A percentile compares a stretch with the other conserved stretches of the same genome.
These are phyloP conservation scores for Melozone crissalis DNA, from an alignment of 2,113 vertebrate species.

Conservation along the genomic window DNA sequence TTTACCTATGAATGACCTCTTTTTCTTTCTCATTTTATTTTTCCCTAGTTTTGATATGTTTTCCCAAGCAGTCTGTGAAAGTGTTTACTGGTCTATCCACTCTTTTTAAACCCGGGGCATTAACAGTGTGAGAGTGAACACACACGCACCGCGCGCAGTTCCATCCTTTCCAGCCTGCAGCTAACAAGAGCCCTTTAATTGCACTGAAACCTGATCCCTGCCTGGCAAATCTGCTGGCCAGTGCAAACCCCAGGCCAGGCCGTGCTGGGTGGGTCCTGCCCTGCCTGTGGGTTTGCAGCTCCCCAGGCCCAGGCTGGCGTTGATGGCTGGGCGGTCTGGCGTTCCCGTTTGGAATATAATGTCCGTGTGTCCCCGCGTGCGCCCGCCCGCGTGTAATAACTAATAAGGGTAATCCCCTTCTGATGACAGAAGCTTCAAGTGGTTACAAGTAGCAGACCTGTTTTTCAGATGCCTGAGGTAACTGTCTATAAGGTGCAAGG, in stretches of 20 bases:
- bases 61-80: neutral
- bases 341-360: constrained; percentile 37
- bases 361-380: neutral
- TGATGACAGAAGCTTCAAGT: constrained; percentile 73
- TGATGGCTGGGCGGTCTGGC: constrained; percentile 23
- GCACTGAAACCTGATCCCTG: neutral
- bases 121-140: neutral
- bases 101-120: neutral
- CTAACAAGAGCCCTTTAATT: neutral
- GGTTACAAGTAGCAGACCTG: constrained; percentile 62
- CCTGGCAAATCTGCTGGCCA: neutral
- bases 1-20: constrained; percentile 30
- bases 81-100: neutral
- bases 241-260: neutral
- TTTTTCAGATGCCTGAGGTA: constrained; percentile 31
- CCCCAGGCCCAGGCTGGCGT: neutral
- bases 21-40: constrained; percentile 10
- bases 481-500: constrained; percentile 30
- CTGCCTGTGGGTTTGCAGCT: neutral
- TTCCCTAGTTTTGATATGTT: neutral
- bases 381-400: neutral
- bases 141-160: neutral
- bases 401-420: constrained; percentile 51
- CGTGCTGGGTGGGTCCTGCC: neutral
- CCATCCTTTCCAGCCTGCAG: neutral